phyloP scores from a whole-genome alignment of 2,888 invertebrate species.

The Ormyrus pomaceus region DNA sequence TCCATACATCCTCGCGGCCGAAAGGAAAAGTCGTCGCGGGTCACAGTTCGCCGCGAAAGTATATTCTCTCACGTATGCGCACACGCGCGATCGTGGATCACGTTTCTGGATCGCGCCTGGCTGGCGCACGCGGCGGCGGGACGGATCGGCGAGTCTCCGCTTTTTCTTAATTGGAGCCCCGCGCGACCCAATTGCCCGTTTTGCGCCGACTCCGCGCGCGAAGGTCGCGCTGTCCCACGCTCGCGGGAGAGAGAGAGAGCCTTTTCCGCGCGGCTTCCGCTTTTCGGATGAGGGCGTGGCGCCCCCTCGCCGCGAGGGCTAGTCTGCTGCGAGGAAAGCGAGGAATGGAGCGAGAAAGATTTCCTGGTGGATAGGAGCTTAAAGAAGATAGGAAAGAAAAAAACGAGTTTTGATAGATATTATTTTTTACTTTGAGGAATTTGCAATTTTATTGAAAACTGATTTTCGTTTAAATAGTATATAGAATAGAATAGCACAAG shows the following conservation, averaged over 20 bases:
- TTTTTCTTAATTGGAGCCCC: conserved; percentile 61
- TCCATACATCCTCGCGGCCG: neutral
- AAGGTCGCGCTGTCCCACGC: conserved; percentile 56
- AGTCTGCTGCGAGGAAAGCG: too few species aligned
- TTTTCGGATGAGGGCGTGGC: neutral
- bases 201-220: conserved; percentile 52
- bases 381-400: too few species aligned
- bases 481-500: too few species aligned
- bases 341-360: too few species aligned
- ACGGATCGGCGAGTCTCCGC: conserved; percentile 44
- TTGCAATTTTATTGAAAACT: too few species aligned
- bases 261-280: conserved; percentile 30
- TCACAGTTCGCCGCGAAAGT: conserved; percentile 22
- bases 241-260: conserved; percentile 35
- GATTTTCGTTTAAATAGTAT: too few species aligned
- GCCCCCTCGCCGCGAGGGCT: neutral
- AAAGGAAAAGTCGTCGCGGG: conserved; percentile 30
- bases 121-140: conserved; percentile 41
- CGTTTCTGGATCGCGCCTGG: conserved; percentile 59
- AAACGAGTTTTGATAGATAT: too few species aligned
- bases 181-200: conserved; percentile 62
- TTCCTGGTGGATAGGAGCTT: too few species aligned
- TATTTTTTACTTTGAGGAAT: too few species aligned
- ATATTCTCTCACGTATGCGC: neutral
- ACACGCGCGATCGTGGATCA: conserved; percentile 60